Base-by-base conservation (phyloP, 2,113 vertebrate species). In the Dinomys branickii region DNA sequence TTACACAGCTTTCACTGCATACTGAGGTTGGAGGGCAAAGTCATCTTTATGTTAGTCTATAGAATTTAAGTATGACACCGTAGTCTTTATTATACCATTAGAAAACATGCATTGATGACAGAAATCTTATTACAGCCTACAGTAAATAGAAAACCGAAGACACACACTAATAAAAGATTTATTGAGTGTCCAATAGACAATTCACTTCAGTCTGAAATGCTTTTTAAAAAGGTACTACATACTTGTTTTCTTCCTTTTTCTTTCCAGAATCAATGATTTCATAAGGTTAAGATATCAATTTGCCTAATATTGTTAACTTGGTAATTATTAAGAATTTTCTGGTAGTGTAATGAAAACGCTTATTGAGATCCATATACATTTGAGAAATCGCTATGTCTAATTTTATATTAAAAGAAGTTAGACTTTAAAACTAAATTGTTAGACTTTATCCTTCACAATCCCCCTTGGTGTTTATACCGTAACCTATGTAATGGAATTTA, bases 121-220 rank as follows among this genome's bases (percentile, higher is more conserved):
- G 26, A 3, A 77, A 67, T 2, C 8, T 52, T 92, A 82, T 93
- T 85, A 81, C 69, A 75, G 82, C 93, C 90, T 94, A 94, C 11
- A 52, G 17, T 90, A 95, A 97, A 95, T 94, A 91, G 59, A 91
- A 85, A 28, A 65, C 14, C 41, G 81, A 95, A 94, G 38, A 50
- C 3, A 63, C 50, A 78, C 82, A 78, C 12, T 84, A 88, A 56
- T 41, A 82, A 94, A 93, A 87, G 17, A 95, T 95, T 94, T 82
- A 94, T 73, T 82, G 52, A 91, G 7, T 92, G 13, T 22, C 7
- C 8, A 95, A n/a, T 14, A 81, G 47, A 88, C 26, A 91, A 54
- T 94, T 88, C 16, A 75, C 12, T 85, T 84, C n/a, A 73, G 16
- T 65, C 20, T 4, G 78, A 78, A 65, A 54, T 75, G 6, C 38